Evolutionary conservation across 64 coral and sea anemone genomes (phyloP).

Genomic region (Hydrozoanthus tunicans): DNA sequence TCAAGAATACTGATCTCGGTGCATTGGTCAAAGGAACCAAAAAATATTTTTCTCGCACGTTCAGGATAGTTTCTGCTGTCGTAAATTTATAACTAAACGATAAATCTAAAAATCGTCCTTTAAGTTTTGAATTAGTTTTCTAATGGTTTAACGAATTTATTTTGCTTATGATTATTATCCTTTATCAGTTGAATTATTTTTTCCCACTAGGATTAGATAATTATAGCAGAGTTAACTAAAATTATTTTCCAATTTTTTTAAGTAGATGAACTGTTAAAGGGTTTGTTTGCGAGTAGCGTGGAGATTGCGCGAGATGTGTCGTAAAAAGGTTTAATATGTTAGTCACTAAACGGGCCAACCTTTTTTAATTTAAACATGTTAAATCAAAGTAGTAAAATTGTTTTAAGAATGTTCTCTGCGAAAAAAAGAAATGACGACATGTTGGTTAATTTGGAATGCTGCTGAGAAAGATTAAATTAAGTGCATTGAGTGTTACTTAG

Average conservation of each 20-base stretch:
- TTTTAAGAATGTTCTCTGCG: not conserved
- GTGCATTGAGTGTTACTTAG: no score
- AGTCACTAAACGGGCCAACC: not conserved
- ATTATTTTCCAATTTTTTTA: not conserved
- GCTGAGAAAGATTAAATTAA: no score
- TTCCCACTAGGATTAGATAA: not conserved
- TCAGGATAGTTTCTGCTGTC: no score
- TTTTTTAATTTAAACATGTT: no score
- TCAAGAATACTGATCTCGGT: no score
- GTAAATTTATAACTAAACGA: no score
- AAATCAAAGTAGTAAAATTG: not conserved
- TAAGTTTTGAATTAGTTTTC: no score
- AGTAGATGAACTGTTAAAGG: conserved; percentile 12
- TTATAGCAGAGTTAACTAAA: not conserved
- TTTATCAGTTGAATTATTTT: not conserved
- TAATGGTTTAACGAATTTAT: not conserved
- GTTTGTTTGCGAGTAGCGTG: not conserved
- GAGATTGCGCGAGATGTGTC: not conserved
- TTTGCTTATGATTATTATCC: not conserved
- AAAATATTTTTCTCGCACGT: no score
- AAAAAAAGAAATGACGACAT: not conserved
- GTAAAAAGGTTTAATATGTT: not conserved
- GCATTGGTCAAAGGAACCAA: no score
- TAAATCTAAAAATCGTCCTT: no score
- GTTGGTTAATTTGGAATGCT: no score